phyloP scores from a whole-genome alignment of 1,140 invertebrate genomes.

The Neotoxoptera formosana region DNA sequence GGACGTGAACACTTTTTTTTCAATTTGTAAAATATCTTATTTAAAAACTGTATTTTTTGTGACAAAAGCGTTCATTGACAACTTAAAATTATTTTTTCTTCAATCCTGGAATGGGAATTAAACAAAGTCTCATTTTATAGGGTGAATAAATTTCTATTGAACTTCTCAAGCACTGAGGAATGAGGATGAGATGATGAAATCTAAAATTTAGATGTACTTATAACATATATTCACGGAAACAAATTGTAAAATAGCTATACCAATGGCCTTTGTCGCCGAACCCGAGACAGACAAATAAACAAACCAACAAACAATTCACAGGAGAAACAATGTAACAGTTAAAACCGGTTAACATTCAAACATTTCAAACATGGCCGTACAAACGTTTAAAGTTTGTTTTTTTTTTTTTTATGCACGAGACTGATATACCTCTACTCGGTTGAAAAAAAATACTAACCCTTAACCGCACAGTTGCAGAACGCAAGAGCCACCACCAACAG shows the following conservation, averaged over 20 bases:
- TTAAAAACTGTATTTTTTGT: neutral
- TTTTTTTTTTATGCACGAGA: neutral
- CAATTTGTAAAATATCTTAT: neutral
- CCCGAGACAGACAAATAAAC: neutral
- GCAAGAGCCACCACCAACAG: constrained; percentile 21
- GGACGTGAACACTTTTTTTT: too few species aligned
- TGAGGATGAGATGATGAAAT: neutral
- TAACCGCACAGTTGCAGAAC: constrained; percentile 6
- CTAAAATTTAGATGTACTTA: too few species aligned
- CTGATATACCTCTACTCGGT: too few species aligned
- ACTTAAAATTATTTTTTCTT: neutral
- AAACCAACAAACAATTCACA: neutral
- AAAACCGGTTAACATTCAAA: too few species aligned
- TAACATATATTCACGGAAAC: neutral
- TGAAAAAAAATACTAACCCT: neutral
- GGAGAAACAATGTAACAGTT: neutral
- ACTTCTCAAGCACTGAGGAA: neutral
- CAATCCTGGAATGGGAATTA: neutral
- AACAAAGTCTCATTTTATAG: neutral
- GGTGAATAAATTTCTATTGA: neutral
- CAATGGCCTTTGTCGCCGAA: neutral
- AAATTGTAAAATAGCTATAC: neutral
- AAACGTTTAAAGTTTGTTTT: neutral
- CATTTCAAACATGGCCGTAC: too few species aligned
- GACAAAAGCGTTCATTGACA: too few species aligned